Percentiles rank a stretch among this genome's conserved stretches.
phyloP scores from a whole-genome alignment of 2,113 vertebrate species.

The Callopanchax toddi region DNA sequence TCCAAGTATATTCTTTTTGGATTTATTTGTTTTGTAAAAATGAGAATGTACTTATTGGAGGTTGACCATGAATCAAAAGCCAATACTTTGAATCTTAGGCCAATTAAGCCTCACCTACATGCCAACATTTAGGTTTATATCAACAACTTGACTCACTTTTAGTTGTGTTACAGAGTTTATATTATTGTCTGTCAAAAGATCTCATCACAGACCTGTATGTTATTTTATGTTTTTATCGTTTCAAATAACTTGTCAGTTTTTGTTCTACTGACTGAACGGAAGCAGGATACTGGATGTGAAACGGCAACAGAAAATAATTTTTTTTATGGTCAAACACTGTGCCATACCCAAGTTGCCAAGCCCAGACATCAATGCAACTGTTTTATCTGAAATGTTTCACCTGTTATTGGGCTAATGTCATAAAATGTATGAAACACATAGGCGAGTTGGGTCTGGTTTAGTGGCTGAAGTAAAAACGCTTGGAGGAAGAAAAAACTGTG shows the following conservation, averaged over 20 bases:
- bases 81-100: constrained; percentile 60
- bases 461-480: constrained; percentile 56
- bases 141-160: constrained; percentile 44
- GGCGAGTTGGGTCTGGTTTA: constrained; percentile 54
- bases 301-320: constrained; percentile 58
- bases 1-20: constrained; percentile 35
- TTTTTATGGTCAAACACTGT: constrained; percentile 78
- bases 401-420: constrained; percentile 39
- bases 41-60: constrained; percentile 50
- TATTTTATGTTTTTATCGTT: constrained; percentile 35
- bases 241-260: constrained; percentile 56
- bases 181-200: constrained; percentile 41
- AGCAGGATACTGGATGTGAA: constrained; percentile 62
- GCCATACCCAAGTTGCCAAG: constrained; percentile 77
- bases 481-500: constrained; percentile 17
- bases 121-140: constrained; percentile 59
- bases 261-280: constrained; percentile 79
- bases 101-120: constrained; percentile 53
- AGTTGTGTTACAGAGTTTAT: constrained; percentile 46
- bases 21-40: constrained; percentile 40
- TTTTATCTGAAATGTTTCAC: constrained; percentile 45
- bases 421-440: constrained; percentile 42
- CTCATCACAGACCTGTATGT: constrained; percentile 47
- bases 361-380: constrained; percentile 63
- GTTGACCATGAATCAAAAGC: constrained; percentile 49